Base-by-base conservation (phyloP, 2,797 vertebrate genomes). In the Lateolabrax maculatus region DNA sequence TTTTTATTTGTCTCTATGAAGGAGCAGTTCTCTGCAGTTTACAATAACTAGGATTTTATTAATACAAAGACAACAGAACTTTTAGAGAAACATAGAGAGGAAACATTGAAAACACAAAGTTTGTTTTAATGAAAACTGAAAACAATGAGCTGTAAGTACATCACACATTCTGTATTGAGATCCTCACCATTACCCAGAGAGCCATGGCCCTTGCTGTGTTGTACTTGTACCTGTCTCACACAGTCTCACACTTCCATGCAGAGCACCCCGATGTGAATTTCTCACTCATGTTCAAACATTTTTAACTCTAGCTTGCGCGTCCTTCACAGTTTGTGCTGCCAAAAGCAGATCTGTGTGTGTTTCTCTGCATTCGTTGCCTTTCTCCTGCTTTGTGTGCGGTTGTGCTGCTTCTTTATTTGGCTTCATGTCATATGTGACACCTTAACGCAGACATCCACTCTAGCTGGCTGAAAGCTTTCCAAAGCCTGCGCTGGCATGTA, bases 401-500 rank as follows among this genome's bases (percentile, higher is more conserved):
- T 27, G 31, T 21, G 29, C 27, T 49, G 27, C 31, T 18, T 72
- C 46, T 57, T 63, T 55, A 23, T 63, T 51, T 31, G 13, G 27
- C 46, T 51, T 25, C 1, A 31, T 60, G 39, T 58, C 61, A 43
- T 9, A 15, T 58, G 23, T 51, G 37, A 39, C 44, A 70, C 39
- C 13, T 51, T 7, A 13, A 53, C 49, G 31, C 19, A 13, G 43
- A 64, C 34, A 56, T 44, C 53, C 36, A 48, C 12, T 64, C 21
- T 27, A n/a, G 12, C 31, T 41, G 39, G 46, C 25, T 65, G 21
- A 69, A 46, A 53, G 34, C 49, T 41, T 56, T 34, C 34, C 56
- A 71, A 36, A 76, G 64, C 29, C 41, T 10, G 12, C 43, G n/a
- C 41, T 60, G 41, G 21, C 49, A 21, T 37, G 58, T 43, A 53